Conservation (phyloP, 2,888 invertebrate species). For the Andrena bicolor region DNA sequence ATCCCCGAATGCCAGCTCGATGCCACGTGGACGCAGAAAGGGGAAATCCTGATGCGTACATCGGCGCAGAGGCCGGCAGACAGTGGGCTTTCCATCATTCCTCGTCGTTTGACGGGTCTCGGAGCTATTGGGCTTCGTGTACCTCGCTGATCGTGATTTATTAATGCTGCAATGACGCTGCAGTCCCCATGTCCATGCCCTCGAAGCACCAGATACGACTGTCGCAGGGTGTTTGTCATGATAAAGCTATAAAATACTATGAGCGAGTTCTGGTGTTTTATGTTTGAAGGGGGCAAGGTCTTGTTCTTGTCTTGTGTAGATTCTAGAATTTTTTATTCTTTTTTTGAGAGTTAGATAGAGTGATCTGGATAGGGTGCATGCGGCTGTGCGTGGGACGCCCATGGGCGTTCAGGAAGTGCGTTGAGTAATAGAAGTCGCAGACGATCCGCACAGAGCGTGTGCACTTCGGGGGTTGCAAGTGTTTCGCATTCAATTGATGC, state of each 20-base stretch:
- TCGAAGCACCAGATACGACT: neutral
- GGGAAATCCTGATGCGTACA: constrained; percentile 41
- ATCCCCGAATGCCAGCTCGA: constrained; percentile 47
- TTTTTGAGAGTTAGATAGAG: no score
- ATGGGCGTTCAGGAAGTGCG: no score
- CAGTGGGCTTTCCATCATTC: constrained; percentile 23
- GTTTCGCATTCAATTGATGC: no score
- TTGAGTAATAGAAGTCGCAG: no score
- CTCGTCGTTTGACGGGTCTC: constrained; percentile 3
- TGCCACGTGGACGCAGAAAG: constrained; percentile 55
- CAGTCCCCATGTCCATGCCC: neutral
- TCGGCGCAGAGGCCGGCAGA: constrained; percentile 8
- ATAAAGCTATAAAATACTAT: neutral
- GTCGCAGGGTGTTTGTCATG: neutral
- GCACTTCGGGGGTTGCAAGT: neutral
- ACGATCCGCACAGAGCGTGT: no score
- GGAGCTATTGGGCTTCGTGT: neutral
- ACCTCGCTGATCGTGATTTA: neutral
- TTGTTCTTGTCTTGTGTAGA: no score
- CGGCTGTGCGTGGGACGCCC: no score
- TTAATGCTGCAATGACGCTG: neutral
- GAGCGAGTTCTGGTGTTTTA: neutral
- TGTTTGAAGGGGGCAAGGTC: neutral
- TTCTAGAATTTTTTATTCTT: no score
- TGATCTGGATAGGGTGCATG: no score